Base-by-base conservation (phyloP, 2,888 invertebrate genomes). In the Acanthopleura granulata region DNA sequence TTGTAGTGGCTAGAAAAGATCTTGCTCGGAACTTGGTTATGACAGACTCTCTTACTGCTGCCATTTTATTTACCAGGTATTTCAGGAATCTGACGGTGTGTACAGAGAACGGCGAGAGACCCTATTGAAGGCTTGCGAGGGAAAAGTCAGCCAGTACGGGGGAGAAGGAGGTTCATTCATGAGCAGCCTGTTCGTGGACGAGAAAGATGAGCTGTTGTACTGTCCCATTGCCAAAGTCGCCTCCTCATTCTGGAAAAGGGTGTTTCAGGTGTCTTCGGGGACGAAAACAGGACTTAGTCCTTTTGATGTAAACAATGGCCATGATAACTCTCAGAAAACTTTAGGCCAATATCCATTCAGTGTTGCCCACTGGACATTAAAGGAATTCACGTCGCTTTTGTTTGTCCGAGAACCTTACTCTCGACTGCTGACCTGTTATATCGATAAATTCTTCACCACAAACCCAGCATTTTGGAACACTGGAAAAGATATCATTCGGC, bases 401-500 rank as follows among this genome's bases (percentile, higher is more conserved):
- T 75, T 75, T n/a, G 75, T 75, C 18, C 72, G 75, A 14, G 72
- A 75, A 25, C 75, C 75, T 0, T 72, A 75, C 22, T 49, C 72
- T 0, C 18, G 75, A 27, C 50, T 75, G 40, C 49, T 75, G 6
- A 49, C 75, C 0, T 71, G 72, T 16, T 75, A 72, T 22, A 70
- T 72, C 0, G 75, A 75, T 16, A 75, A 75, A 50, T 49, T 62
- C 6, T 75, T 75, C 18, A 30, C 27, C 0, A 27, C 25, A 12
- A 62, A 29, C 25, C 61, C 40, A 16, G 1, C 16, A 14, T 72
- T 49, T 61, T 50, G 57, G 40, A 30, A 30, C 9, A 3, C 22
- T 40, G n/a, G 22, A 0, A 27, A 62, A 14, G 12, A 4, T 1
- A 72, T 75, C 3, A 72, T 75, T 11, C 12, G 18, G 0, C 4